A percentile compares a stretch with the other conserved stretches of the same genome.
These are phyloP conservation scores for Lepidonotus clava DNA, from an alignment of 2,888 invertebrate species.

Conservation along the genomic window DNA sequence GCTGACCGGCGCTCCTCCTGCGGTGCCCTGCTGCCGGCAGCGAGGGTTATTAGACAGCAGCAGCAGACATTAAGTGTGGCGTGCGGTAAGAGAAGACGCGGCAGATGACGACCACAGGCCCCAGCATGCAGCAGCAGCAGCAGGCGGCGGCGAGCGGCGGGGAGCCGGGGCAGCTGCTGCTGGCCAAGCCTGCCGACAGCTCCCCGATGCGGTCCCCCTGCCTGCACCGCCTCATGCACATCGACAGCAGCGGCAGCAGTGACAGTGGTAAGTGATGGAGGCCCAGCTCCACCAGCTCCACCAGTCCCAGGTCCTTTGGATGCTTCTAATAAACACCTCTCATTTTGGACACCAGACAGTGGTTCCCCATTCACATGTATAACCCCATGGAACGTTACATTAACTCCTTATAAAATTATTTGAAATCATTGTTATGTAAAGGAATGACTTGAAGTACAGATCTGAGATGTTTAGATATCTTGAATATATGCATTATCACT, in stretches of 20 bases:
- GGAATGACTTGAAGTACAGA: no score
- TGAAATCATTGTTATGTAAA: no score
- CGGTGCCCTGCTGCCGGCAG: no score
- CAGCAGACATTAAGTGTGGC: background rate
- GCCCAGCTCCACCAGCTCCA: background rate
- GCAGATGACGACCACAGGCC: conserved; percentile 33
- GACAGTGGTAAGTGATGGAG: conserved; percentile 31
- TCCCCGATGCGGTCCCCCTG: conserved; percentile 45
- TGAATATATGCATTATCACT: no score
- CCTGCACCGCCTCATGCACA: conserved; percentile 50
- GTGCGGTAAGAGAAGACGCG: conserved; percentile 33
- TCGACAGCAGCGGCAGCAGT: conserved; percentile 50
- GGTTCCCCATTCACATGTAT: no score
- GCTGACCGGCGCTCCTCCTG: background rate
- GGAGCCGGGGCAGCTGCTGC: background rate
- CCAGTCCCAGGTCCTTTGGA: background rate
- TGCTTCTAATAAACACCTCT: no score
- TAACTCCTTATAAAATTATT: no score
- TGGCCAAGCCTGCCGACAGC: background rate
- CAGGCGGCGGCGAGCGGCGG: background rate
- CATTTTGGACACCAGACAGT: no score
- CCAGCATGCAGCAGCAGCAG: background rate
- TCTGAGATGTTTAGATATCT: no score
- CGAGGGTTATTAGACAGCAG: background rate
- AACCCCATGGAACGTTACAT: no score